Base-by-base conservation (phyloP, 1,140 invertebrate species). In the Lerema accius region DNA sequence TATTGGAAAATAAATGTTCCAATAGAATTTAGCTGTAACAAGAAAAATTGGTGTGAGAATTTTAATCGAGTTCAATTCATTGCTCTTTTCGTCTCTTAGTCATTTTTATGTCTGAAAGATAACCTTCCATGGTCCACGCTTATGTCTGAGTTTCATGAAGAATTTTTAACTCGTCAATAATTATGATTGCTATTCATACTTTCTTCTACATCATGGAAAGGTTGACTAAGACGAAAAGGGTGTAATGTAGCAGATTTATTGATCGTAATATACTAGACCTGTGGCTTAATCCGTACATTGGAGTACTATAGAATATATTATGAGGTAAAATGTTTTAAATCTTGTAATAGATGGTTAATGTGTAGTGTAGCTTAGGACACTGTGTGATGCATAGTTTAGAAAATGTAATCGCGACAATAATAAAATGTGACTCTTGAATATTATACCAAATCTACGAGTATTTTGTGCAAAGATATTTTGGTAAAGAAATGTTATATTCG, bases 321-420 rank as follows among this genome's bases (percentile, higher is more conserved):
- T n/a, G n/a, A 46, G 7, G 13, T 23, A 49, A 6, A 32, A 11
- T 10, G 11, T 23, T 49, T 42, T 11, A 42, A 42, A 10, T 23
- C 19, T 23, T 23, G 2, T 23, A 3, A 5, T 53, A 11, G 37
- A 9, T 59, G n/a, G n/a, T 23, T 46, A 59, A 15, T n/a, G 14
- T 46, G 32, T 1, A 13, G 46, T 35, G 46, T 46, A 32, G 16
- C 28, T 16, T 59, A 15, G 39, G 13, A 48, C 17, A 39, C 17
- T 32, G 19, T 23, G 19, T 23, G 19, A 10, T 11, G 16, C 0
- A 40, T 23, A 59, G 42, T 50, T 50, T 14, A 7, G 13, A 35
- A 37, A 50, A 50, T 50, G 48, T 35, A 50, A 50, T 42, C 13
- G 19, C 37, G 35, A 55, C 50, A 55, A 55, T 55, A 55, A 55